phyloP scores from a whole-genome alignment of 2,797 vertebrate species.

The Chaunax sp. region DNA sequence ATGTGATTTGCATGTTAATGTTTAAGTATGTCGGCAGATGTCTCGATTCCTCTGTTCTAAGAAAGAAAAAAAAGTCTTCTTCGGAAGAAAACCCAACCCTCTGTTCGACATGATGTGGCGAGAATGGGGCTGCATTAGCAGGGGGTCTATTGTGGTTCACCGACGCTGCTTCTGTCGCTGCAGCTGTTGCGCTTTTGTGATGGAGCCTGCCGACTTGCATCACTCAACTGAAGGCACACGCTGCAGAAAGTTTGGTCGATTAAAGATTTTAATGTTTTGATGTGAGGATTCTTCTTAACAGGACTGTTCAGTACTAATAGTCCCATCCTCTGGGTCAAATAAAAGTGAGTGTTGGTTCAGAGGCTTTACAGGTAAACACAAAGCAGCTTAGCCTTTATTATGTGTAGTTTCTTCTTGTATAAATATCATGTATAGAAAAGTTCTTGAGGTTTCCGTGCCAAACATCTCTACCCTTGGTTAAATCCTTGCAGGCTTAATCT shows the following conservation, averaged over 20 bases:
- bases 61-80: conserved; percentile 81
- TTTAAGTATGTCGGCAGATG: conserved; percentile 88
- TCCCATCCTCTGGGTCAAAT: conserved; percentile 25
- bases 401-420: neutral
- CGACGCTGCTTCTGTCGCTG: conserved; percentile 74
- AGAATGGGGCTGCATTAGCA: conserved; percentile 66
- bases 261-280: neutral
- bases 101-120: conserved; percentile 59
- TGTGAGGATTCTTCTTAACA: neutral
- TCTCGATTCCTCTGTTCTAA: conserved; percentile 82
- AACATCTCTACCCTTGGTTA: too few relatives aligned
- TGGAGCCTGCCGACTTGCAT: conserved; percentile 59
- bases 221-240: conserved; percentile 47
- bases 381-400: neutral
- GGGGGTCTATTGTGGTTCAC: conserved; percentile 77
- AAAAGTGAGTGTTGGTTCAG: conserved; percentile 22
- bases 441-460: neutral
- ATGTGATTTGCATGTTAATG: conserved; percentile 93
- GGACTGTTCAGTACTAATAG: conserved; percentile 5
- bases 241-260: conserved; percentile 8
- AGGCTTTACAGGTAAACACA: conserved; percentile 1
- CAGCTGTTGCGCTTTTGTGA: conserved; percentile 86
- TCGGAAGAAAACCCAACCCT: conserved; percentile 68
- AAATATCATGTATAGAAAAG: neutral
- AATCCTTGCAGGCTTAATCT: neutral